Evolutionary conservation across 2,113 vertebrate genomes (phyloP).

Genomic region (Colinus virginianus): DNA sequence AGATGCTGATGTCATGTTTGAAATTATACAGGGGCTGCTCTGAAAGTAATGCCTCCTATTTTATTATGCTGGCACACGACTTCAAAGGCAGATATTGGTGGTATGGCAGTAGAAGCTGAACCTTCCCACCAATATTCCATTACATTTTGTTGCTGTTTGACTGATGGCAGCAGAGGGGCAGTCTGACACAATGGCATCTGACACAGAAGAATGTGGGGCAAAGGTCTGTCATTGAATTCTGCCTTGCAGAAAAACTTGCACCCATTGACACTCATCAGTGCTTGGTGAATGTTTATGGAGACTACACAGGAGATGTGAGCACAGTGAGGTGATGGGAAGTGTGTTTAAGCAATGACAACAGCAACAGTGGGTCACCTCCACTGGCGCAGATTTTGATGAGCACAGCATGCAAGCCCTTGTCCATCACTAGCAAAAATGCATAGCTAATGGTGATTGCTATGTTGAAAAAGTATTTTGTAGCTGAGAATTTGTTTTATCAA

Average conservation of each 20-base stretch:
- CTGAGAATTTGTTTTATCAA: not conserved
- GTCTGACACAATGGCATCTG: not conserved
- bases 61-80: too few relatives aligned
- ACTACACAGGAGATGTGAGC: not conserved
- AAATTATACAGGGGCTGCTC: not conserved
- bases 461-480: not conserved
- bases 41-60: too few relatives aligned
- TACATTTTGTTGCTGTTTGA: too few relatives aligned
- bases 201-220: not conserved
- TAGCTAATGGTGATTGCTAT: not conserved
- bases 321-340: not conserved
- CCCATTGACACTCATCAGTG: not conserved
- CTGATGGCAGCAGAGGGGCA: too few relatives aligned
- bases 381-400: not conserved
- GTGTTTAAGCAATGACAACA: not conserved
- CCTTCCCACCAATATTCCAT: too few relatives aligned
- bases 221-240: not conserved
- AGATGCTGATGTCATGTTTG: not conserved
- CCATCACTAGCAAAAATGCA: not conserved
- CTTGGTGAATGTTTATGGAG: not conserved
- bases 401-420: not conserved
- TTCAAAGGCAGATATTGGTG: too few relatives aligned
- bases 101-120: too few relatives aligned
- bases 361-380: not conserved
- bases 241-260: not conserved